These are phyloP conservation scores for Drosophila melanica DNA, from an alignment of 1,140 invertebrate genomes.

Conservation along the genomic window DNA sequence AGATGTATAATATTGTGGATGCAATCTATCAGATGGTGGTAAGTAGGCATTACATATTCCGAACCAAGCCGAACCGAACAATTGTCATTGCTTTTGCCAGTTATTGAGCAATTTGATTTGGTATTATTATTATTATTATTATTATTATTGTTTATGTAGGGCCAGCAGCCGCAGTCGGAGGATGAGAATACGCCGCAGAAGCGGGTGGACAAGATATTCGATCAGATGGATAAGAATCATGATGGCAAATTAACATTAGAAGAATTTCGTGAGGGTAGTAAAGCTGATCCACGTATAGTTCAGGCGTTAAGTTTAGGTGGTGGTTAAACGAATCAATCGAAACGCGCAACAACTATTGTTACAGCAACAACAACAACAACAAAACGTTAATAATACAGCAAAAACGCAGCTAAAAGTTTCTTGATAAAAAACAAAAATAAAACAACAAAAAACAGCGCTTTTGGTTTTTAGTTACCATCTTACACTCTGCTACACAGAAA, in stretches of 20 bases:
- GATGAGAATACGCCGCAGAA: conserved; percentile 98
- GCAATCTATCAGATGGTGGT: conserved; percentile 99
- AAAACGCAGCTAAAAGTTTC: conserved; percentile 29
- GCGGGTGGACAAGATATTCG: conserved; percentile 98
- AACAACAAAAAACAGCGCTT: conserved; percentile 37
- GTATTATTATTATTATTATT: conserved; percentile 1
- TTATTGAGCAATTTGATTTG: conserved; percentile 2
- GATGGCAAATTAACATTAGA: conserved; percentile 98
- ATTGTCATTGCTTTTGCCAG: neutral
- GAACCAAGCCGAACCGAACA: neutral
- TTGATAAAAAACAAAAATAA: conserved; percentile 20
- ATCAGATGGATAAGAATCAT: conserved; percentile 99
- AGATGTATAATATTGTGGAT: conserved; percentile 99
- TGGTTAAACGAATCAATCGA: conserved; percentile 85
- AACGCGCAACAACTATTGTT: conserved; percentile 23
- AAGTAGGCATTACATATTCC: conserved; percentile 84
- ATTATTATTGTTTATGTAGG: conserved; percentile 85
- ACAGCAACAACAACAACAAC: conserved; percentile 30
- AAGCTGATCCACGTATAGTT: conserved; percentile 98
- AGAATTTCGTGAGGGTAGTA: conserved; percentile 99
- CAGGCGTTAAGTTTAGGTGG: conserved; percentile 94
- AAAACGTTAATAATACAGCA: conserved; percentile 18
- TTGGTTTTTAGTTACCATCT: conserved; percentile 41
- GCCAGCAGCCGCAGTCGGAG: conserved; percentile 94
- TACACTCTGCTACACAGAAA: conserved; percentile 33